Evolutionary conservation across 2,888 invertebrate genomes (phyloP), one percentile per base, ranked within the genome.

Genomic region (Agonopterix arenella): DNA sequence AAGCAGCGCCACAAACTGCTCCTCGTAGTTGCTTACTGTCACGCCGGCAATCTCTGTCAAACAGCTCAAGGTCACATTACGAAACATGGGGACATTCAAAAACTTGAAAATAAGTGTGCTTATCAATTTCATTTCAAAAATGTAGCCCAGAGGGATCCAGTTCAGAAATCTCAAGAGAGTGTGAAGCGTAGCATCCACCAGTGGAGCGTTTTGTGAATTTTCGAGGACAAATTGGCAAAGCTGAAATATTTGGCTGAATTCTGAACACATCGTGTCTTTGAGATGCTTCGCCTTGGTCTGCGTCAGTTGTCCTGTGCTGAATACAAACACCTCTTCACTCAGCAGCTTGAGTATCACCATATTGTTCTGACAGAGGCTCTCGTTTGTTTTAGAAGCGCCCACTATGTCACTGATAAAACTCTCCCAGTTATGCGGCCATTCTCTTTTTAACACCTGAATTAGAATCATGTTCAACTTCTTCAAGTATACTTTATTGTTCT

Each of bases 351-450:
- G 89, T 70, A 99, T 99, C 36, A 95, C 95, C 98, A 99, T 99
- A 80, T 99, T 99, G 84, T 99, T 99, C 89, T 99, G 98, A 90
- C 99, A 99, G 46, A 99, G 92, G 68, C 97, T 97, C 84, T 99
- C 99, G 80, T 98, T 99, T 28, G 98, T 98, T 90, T 98, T 98
- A 68, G 98, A 98, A 45, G 99, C 98, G 53, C 99, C 99, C 53
- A 99, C 99, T 76, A 99, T 99, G 79, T 99, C 99, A 71, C 96
- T 94, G 67, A 99, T 99, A 84, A 99, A 99, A 36, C 97, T 95
- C 70, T 98, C 98, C 99, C 99, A 99, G 79, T 99, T 98, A 76
- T 97, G 97, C 51, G 99, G 99, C 99, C 99, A 99, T 84, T 99
- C 99, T 70, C 98, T 93, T 84, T 99, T 99, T 72, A 99, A 91